A percentile compares a stretch with the other conserved stretches of the same genome.
Conservation (phyloP, 2,113 vertebrate genomes). For the Canis aureus region DNA sequence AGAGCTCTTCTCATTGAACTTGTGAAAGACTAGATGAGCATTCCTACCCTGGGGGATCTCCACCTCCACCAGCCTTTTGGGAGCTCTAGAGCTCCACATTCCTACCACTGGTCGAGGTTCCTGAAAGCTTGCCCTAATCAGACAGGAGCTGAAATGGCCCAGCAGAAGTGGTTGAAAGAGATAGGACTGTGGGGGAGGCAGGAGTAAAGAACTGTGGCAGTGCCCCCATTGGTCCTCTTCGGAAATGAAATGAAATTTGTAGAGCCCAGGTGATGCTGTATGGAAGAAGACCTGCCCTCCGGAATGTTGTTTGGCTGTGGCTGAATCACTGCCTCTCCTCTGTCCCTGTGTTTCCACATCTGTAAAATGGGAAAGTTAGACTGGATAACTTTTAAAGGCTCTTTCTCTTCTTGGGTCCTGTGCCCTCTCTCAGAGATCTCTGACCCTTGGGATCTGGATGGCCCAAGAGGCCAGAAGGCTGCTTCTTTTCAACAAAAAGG, state of each 20-base stretch:
- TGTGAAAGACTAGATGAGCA: conserved; percentile 63
- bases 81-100: conserved; percentile 8
- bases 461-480: neutral
- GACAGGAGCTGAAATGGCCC: neutral
- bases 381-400: neutral
- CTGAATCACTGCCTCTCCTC: neutral
- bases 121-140: neutral
- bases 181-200: neutral
- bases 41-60: conserved; percentile 20
- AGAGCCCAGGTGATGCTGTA: neutral
- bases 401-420: neutral
- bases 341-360: neutral
- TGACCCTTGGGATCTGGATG: neutral
- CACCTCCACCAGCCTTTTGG: neutral
- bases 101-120: neutral
- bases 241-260: neutral
- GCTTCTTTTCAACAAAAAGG: neutral
- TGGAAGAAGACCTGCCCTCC: neutral
- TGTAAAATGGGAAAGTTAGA: conserved; percentile 28
- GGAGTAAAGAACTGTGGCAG: neutral
- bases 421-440: conserved; percentile 18
- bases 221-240: neutral
- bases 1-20: conserved; percentile 14
- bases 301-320: neutral
- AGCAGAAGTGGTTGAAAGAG: conserved; percentile 17